Percentiles rank a stretch among this genome's conserved stretches.
Conservation (phyloP, 1,140 invertebrate genomes). For the Nasonia giraulti region DNA sequence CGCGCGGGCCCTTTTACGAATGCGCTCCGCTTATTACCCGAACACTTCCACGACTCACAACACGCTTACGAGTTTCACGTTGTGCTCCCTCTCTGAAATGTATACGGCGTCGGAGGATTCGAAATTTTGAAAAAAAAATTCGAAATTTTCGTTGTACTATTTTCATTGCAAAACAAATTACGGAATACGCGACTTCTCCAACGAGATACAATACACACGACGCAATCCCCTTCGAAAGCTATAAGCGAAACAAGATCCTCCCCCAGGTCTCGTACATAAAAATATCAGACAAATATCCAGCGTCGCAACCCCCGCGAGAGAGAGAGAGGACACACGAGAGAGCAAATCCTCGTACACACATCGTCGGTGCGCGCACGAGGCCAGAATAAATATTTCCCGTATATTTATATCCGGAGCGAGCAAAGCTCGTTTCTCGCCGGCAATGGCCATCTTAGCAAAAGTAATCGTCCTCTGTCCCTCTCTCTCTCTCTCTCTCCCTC, state of each 20-base stretch:
- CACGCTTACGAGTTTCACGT: background rate
- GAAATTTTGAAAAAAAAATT: too few relatives aligned
- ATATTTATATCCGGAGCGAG: slow-evolving; percentile 7
- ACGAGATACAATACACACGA: background rate
- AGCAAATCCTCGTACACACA: background rate
- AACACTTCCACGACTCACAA: background rate
- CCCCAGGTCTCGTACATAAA: slow-evolving; percentile 43
- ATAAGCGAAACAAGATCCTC: slow-evolving; percentile 6
- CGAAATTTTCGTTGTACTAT: too few relatives aligned
- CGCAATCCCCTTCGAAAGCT: background rate
- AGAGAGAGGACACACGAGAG: background rate
- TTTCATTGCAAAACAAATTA: too few relatives aligned
- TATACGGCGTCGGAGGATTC: too few relatives aligned
- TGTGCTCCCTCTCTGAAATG: too few relatives aligned
- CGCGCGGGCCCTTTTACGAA: background rate
- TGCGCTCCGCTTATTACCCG: background rate
- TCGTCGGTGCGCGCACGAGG: background rate
- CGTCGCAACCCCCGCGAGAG: background rate
- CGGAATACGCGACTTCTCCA: too few relatives aligned
- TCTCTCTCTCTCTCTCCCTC: background rate
- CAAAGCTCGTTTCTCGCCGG: slow-evolving; percentile 15
- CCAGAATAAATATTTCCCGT: slow-evolving; percentile 21
- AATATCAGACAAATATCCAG: slow-evolving; percentile 46
- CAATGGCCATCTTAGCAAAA: slow-evolving; percentile 31
- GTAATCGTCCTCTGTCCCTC: slow-evolving; percentile 22